Evolutionary conservation across 2,113 vertebrate genomes (phyloP).

Genomic region (Rattus norvegicus): GRCr8 NC_086021.1:39583001-39583500

Average conservation of each 20-base stretch:
- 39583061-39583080: not conserved
- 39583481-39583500: not conserved
- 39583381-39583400: not conserved
- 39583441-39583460: not conserved
- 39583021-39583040: not conserved
- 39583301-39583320: not conserved
- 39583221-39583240: not conserved
- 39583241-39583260: not conserved
- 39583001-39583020: not conserved
- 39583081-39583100: not conserved
- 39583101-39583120: not conserved
- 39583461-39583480: not conserved
- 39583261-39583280: not conserved
- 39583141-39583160: constrained; percentile 1
- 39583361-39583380: not conserved
- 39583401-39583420: not conserved
- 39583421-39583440: not conserved
- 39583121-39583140: constrained; percentile 1
- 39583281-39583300: not conserved
- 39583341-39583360: not conserved
- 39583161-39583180: not conserved
- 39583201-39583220: not conserved
- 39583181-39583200: not conserved
- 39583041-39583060: constrained; percentile 19
- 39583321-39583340: not conserved